phyloP scores from a whole-genome alignment of 2,888 invertebrate species.

The Lathronympha strigana region DNA sequence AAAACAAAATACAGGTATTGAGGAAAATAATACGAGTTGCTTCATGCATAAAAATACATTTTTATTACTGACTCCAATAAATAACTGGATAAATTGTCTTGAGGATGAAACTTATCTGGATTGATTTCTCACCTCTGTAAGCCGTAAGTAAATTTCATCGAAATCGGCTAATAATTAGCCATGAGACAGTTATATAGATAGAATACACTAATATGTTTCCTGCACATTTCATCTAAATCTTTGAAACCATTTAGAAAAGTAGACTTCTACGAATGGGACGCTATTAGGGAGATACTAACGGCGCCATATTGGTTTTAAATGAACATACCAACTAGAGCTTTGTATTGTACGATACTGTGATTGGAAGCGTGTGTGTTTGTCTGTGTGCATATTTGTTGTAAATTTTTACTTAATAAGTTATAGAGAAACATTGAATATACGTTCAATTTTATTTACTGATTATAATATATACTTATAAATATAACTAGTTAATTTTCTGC shows the following conservation, averaged over 20 bases:
- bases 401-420: conserved; percentile 70
- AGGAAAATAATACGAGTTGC: no score
- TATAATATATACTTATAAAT: conserved; percentile 30
- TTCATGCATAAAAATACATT: no score
- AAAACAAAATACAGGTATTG: neutral
- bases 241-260: no score
- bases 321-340: conserved; percentile 10
- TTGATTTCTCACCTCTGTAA: no score
- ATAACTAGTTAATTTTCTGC: conserved; percentile 21
- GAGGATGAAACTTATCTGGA: no score
- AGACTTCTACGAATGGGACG: neutral
- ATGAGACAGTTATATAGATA: no score
- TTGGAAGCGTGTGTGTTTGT: conserved; percentile 48
- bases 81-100: no score
- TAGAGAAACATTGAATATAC: conserved; percentile 48
- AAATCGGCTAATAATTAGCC: no score
- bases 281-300: neutral
- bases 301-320: neutral
- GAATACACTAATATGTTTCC: no score
- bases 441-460: conserved; percentile 31
- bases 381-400: conserved; percentile 53
- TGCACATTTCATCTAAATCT: no score
- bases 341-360: conserved; percentile 48
- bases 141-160: no score
- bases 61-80: no score